phyloP scores from a whole-genome alignment of 2,888 invertebrate genomes.

The Ormyrus nitidulus region DNA sequence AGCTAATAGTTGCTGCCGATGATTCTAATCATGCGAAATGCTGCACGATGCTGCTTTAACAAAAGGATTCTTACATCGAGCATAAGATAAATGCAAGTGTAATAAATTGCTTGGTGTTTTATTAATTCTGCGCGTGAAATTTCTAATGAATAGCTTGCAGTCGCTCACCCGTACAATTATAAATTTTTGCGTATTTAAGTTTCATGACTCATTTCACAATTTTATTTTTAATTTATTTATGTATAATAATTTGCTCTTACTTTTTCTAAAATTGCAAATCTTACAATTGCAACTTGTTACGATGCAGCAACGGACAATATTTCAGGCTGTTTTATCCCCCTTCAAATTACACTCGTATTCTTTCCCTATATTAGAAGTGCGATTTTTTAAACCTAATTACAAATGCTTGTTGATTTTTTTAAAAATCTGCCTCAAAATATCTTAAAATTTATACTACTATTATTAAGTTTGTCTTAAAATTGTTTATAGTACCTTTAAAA shows the following conservation, averaged over 20 bases:
- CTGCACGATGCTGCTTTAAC: conserved; percentile 5
- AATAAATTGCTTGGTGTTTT: conserved; percentile 35
- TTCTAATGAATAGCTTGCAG: background rate
- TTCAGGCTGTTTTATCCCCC: conserved; percentile 1
- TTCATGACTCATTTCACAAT: conserved; percentile 1
- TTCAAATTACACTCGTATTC: background rate
- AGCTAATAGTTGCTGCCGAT: conserved; percentile 1
- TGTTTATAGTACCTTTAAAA: conserved; percentile 17
- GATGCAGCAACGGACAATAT: conserved; percentile 2
- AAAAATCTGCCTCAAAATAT: conserved; percentile 54
- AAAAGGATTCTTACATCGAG: conserved; percentile 18
- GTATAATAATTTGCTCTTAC: no score
- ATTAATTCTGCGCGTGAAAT: conserved; percentile 8
- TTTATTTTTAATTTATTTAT: background rate
- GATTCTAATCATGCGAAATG: background rate
- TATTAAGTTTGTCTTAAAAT: conserved; percentile 23
- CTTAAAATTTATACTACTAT: conserved; percentile 29
- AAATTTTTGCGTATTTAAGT: conserved; percentile 6
- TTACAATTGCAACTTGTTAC: conserved; percentile 3
- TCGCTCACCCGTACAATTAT: conserved; percentile 10
- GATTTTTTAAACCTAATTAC: conserved; percentile 41
- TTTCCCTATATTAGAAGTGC: conserved; percentile 13
- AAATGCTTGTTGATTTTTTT: conserved; percentile 24
- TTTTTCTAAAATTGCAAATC: background rate
- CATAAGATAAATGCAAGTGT: conserved; percentile 15